Evolutionary conservation across 2,888 invertebrate species (phyloP).

Genomic region (Epiblema foenella): DNA sequence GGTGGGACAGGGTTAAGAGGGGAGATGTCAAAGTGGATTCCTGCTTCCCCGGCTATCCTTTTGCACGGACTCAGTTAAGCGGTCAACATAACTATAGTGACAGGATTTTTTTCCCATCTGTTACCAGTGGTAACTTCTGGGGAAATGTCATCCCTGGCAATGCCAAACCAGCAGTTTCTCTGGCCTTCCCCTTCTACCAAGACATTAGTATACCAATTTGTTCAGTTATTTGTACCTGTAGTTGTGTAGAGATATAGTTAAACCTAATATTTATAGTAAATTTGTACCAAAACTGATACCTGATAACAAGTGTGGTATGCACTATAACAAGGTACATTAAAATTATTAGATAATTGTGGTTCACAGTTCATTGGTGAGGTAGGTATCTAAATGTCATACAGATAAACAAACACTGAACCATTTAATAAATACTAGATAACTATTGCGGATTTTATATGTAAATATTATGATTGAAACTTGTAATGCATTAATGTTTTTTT

Average conservation of each 20-base stretch:
- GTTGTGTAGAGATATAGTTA: too few species aligned
- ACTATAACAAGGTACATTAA: not conserved
- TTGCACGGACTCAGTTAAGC: too few species aligned
- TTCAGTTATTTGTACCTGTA: too few species aligned
- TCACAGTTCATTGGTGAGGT: not conserved
- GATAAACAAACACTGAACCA: slow-evolving; percentile 6
- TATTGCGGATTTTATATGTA: not conserved
- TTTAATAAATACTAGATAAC: not conserved
- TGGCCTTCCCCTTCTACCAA: not conserved
- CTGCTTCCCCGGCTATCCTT: too few species aligned
- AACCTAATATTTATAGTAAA: not conserved
- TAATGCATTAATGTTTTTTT: not conserved
- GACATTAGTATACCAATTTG: not conserved
- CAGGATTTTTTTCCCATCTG: too few species aligned
- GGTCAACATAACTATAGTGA: too few species aligned
- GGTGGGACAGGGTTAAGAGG: too few species aligned
- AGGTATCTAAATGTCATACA: not conserved
- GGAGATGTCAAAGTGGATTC: too few species aligned
- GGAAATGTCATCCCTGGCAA: not conserved
- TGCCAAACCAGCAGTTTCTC: not conserved
- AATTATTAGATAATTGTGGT: slow-evolving; percentile 1
- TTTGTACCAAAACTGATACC: not conserved
- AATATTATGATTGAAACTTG: not conserved
- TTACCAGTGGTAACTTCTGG: too few species aligned
- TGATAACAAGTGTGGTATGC: not conserved